phyloP scores from a whole-genome alignment of 2,797 vertebrate species.

The Neostethus bicornis region DNA sequence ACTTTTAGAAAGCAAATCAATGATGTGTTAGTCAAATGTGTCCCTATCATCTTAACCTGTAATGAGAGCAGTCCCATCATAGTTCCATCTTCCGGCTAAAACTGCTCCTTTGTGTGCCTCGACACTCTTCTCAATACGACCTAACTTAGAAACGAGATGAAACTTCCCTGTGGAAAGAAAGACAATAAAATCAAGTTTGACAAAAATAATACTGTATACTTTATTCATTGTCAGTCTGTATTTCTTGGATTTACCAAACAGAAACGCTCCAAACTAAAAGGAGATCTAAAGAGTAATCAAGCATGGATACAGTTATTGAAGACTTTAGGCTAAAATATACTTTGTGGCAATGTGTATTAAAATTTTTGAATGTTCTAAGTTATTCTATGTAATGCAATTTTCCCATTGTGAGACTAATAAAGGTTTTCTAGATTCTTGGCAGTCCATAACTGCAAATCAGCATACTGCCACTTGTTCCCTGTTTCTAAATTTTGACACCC shows the following conservation, averaged over 20 bases:
- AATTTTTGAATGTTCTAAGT: conserved; percentile 79
- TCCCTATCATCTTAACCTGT: conserved; percentile 82
- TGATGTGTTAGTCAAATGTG: conserved; percentile 1
- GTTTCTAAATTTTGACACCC: conserved; percentile 74
- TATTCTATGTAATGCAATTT: too few species aligned
- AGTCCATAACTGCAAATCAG: conserved; percentile 80
- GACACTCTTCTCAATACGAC: conserved; percentile 94
- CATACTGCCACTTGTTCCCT: conserved; percentile 67
- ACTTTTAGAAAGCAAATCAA: not conserved
- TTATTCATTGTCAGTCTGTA: too few species aligned
- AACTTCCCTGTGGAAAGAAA: conserved; percentile 87
- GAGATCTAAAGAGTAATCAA: conserved; percentile 68
- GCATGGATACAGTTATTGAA: conserved; percentile 80
- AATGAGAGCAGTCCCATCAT: conserved; percentile 92
- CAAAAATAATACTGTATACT: too few species aligned
- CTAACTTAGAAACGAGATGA: conserved; percentile 89
- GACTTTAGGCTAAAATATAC: conserved; percentile 75
- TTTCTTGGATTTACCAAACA: too few species aligned
- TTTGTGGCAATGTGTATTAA: conserved; percentile 82
- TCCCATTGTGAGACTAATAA: too few species aligned
- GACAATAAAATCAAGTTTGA: too few species aligned
- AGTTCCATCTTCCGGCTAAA: conserved; percentile 93
- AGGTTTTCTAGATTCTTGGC: too few species aligned
- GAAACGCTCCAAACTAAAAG: too few species aligned
- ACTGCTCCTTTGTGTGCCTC: conserved; percentile 95